These are phyloP conservation scores for Dorcus parallelipipedus DNA, from an alignment of 2,888 invertebrate genomes.

Conservation along the genomic window DNA sequence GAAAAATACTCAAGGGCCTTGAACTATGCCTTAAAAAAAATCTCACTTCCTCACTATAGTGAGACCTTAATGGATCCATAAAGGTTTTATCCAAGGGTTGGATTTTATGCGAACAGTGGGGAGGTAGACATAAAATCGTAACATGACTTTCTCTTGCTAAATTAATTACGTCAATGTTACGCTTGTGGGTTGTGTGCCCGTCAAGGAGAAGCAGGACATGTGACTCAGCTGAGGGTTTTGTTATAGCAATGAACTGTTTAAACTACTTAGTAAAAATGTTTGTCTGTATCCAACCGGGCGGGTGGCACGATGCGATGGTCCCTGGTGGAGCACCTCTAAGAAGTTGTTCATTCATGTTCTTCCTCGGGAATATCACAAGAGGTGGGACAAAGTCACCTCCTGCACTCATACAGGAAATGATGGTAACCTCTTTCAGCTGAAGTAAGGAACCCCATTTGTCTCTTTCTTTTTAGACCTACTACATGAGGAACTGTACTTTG, in stretches of 20 bases:
- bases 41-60: not conserved
- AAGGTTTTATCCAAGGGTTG: too few relatives aligned
- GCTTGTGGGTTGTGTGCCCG: not conserved
- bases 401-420: slow-evolving; percentile 14
- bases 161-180: not conserved
- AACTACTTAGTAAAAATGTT: too few relatives aligned
- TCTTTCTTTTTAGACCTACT: slow-evolving; percentile 33
- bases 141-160: not conserved
- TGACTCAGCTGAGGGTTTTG: not conserved
- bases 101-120: too few relatives aligned
- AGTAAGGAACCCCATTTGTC: slow-evolving; percentile 32
- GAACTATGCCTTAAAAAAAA: not conserved
- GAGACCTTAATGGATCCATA: too few relatives aligned
- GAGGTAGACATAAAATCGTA: not conserved
- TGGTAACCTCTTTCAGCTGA: slow-evolving; percentile 29
- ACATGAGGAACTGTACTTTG: slow-evolving; percentile 30
- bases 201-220: not conserved
- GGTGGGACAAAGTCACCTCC: not conserved
- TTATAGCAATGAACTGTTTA: not conserved
- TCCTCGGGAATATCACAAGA: too few relatives aligned
- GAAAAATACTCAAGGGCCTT: not conserved
- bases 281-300: too few relatives aligned
- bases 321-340: too few relatives aligned
- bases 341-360: too few relatives aligned
- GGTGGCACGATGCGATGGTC: too few relatives aligned